Conservation (phyloP, 2,888 invertebrate genomes). For the Ametastegia equiseti region DNA sequence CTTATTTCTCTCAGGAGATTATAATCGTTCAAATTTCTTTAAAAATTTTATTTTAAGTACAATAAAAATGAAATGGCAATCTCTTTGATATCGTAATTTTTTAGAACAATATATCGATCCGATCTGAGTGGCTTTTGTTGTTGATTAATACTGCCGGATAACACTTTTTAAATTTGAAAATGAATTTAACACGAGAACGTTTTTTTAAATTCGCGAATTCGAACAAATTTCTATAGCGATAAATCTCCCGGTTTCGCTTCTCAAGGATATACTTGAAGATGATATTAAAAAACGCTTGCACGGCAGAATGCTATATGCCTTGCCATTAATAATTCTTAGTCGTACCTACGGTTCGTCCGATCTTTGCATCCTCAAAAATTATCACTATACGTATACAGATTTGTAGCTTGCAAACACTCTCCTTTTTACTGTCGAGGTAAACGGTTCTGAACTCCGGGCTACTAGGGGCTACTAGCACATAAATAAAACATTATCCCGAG, state of each 20-base stretch:
- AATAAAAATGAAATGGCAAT: too few relatives aligned
- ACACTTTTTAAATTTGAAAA: background rate
- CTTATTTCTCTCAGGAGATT: too few relatives aligned
- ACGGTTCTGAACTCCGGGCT: background rate
- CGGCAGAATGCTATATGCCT: background rate
- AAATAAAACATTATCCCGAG: background rate
- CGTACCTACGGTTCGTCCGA: background rate
- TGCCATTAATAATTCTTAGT: slow-evolving; percentile 16
- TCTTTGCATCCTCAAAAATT: slow-evolving; percentile 5
- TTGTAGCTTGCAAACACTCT: slow-evolving; percentile 15
- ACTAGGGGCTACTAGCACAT: too few relatives aligned
- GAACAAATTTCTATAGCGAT: background rate
- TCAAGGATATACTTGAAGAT: slow-evolving; percentile 10
- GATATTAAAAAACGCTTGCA: slow-evolving; percentile 19
- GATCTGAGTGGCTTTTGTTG: too few relatives aligned
- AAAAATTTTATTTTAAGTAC: too few relatives aligned
- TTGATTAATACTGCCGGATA: background rate
- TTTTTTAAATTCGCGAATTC: background rate
- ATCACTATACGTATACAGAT: slow-evolving; percentile 3
- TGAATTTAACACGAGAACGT: too few relatives aligned
- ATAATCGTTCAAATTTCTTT: too few relatives aligned
- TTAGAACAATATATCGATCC: too few relatives aligned
- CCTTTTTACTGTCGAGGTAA: background rate
- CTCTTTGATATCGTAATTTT: too few relatives aligned
- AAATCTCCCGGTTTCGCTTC: background rate